A percentile compares a stretch with the other conserved stretches of the same genome.
phyloP scores from a whole-genome alignment of 2,113 vertebrate species.

The Misgurnus mizolepis region DNA sequence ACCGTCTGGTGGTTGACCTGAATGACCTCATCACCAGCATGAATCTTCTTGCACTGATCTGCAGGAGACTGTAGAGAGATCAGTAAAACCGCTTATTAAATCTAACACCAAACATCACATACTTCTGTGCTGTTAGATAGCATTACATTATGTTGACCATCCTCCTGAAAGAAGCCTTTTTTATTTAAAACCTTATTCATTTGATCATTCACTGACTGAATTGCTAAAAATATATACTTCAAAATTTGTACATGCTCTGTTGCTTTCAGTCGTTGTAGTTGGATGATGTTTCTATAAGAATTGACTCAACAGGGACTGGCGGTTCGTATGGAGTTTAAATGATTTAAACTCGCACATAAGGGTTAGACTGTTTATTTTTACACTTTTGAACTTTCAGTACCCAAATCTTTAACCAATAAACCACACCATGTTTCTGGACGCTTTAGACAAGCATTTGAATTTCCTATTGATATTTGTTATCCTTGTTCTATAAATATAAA shows the following conservation, averaged over 20 bases:
- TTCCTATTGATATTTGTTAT: no score
- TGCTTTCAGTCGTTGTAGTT: no score
- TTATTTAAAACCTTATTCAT: not conserved
- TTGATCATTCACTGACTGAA: not conserved
- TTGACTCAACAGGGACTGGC: no score
- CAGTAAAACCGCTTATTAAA: slow-evolving; percentile 4
- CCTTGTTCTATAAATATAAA: no score
- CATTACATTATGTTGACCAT: slow-evolving; percentile 5
- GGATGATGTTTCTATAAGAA: no score
- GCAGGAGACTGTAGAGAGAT: slow-evolving; percentile 56
- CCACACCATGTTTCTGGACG: not conserved
- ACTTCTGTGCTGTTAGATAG: not conserved
- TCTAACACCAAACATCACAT: not conserved
- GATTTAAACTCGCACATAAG: no score
- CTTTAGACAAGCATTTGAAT: not conserved
- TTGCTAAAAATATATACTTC: no score
- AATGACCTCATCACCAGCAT: slow-evolving; percentile 61
- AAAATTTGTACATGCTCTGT: no score
- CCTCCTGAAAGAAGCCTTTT: not conserved
- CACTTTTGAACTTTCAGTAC: no score
- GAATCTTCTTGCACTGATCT: slow-evolving; percentile 63
- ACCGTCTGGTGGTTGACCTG: slow-evolving; percentile 63
- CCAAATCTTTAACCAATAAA: not conserved
- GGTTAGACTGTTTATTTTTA: no score
- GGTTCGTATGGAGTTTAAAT: no score